A percentile compares a stretch with the other conserved stretches of the same genome.
These are phyloP conservation scores for Scarus forsteni DNA, from an alignment of 2,797 vertebrate genomes.

Conservation along the genomic window DNA sequence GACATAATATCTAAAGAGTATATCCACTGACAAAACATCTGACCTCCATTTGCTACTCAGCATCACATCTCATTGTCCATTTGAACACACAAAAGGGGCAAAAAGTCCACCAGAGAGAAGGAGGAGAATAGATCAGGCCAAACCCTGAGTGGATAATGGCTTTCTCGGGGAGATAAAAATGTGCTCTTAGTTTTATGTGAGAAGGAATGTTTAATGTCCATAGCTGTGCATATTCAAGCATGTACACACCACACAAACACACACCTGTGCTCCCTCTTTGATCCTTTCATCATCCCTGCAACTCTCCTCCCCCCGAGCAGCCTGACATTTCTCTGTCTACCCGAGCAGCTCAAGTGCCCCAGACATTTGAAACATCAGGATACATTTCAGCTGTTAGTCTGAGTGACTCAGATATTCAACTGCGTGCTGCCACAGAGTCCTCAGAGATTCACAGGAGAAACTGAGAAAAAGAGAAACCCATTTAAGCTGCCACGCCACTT, in stretches of 20 bases:
- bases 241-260: slow-evolving; percentile 39
- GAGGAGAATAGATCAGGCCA: slow-evolving; percentile 15
- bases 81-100: slow-evolving; percentile 1
- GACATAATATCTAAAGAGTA: too few species aligned
- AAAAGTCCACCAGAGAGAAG: slow-evolving; percentile 20
- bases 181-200: slow-evolving; percentile 44
- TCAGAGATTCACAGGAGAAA: slow-evolving; percentile 73
- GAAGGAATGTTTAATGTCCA: slow-evolving; percentile 62
- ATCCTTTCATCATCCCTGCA: slow-evolving; percentile 56
- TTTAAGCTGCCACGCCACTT: slow-evolving; percentile 66
- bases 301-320: slow-evolving; percentile 26
- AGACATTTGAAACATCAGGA: slow-evolving; percentile 72
- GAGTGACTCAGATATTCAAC: slow-evolving; percentile 73
- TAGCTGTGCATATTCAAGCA: slow-evolving; percentile 35
- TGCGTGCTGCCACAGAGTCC: slow-evolving; percentile 65
- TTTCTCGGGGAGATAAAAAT: slow-evolving; percentile 48
- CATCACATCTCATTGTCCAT: background rate
- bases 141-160: slow-evolving; percentile 62
- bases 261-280: slow-evolving; percentile 43
- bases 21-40: background rate
- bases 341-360: slow-evolving; percentile 66
- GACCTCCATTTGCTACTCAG: slow-evolving; percentile 1
- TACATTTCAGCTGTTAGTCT: slow-evolving; percentile 75
- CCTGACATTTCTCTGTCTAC: slow-evolving; percentile 67
- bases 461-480: slow-evolving; percentile 74